phyloP scores from a whole-genome alignment of 2,888 invertebrate species.

The Tinea pellionella region DNA sequence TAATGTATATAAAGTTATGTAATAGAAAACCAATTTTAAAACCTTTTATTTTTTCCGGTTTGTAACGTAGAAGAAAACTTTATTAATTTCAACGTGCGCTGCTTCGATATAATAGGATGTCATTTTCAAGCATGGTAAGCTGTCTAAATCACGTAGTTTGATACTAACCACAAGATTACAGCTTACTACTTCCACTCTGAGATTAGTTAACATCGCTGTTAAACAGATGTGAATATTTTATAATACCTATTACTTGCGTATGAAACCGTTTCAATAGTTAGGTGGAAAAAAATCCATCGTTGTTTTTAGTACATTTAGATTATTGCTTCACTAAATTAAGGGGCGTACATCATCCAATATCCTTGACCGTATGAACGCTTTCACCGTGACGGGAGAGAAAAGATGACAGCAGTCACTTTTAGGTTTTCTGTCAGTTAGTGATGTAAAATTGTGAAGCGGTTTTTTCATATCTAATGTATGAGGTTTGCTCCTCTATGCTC shows the following conservation, averaged over 20 bases:
- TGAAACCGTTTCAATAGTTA: too few species aligned
- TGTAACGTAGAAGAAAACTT: not conserved
- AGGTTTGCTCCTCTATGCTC: too few species aligned
- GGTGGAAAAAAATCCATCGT: too few species aligned
- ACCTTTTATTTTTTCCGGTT: not conserved
- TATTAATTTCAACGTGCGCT: not conserved
- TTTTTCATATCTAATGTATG: too few species aligned
- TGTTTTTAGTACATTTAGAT: too few species aligned
- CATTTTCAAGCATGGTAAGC: conserved; percentile 7
- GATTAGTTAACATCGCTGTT: not conserved
- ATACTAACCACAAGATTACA: conserved; percentile 1
- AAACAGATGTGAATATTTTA: not conserved
- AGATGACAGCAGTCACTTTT: too few species aligned
- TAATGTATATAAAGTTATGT: not conserved
- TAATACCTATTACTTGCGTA: not conserved
- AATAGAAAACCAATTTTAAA: not conserved
- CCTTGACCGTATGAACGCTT: too few species aligned
- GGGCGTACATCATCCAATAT: too few species aligned
- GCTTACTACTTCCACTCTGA: conserved; percentile 3
- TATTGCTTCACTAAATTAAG: too few species aligned
- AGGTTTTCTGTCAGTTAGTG: too few species aligned
- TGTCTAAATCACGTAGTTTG: conserved; percentile 1
- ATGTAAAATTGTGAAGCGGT: too few species aligned
- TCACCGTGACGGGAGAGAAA: too few species aligned
- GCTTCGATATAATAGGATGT: conserved; percentile 1